Evolutionary conservation across 2,113 vertebrate genomes (phyloP).

Genomic region (Aleadryas rufinucha): DNA sequence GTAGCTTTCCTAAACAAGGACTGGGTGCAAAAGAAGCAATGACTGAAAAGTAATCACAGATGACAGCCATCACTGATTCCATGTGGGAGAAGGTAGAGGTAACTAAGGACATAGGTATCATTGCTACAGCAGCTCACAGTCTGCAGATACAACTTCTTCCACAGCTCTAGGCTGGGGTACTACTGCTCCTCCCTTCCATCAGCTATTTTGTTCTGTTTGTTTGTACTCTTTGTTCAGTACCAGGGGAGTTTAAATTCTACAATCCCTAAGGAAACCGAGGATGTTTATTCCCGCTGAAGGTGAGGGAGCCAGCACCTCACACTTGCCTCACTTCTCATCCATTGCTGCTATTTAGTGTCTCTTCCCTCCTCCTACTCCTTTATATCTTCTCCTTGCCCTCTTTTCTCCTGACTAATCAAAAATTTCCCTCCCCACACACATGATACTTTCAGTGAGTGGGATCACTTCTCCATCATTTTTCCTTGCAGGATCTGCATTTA

Average conservation of each 20-base stretch:
- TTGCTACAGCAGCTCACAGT: neutral
- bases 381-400: constrained; percentile 9
- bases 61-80: neutral
- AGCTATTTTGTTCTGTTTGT: neutral
- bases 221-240: neutral
- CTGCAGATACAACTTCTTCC: neutral
- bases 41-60: neutral
- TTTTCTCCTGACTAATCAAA: constrained; percentile 25
- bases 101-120: neutral
- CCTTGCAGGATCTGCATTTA: neutral
- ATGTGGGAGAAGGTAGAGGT: neutral
- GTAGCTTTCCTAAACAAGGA: neutral
- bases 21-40: neutral
- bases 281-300: neutral
- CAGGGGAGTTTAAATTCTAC: neutral
- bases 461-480: constrained; percentile 35
- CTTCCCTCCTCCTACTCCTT: constrained; percentile 14
- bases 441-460: constrained; percentile 23
- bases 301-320: neutral
- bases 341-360: neutral
- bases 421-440: neutral
- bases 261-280: neutral
- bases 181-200: neutral
- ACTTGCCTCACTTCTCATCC: neutral
- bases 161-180: neutral